phyloP scores from a whole-genome alignment of 2,888 invertebrate genomes.

The Metacarcinus magister region DNA sequence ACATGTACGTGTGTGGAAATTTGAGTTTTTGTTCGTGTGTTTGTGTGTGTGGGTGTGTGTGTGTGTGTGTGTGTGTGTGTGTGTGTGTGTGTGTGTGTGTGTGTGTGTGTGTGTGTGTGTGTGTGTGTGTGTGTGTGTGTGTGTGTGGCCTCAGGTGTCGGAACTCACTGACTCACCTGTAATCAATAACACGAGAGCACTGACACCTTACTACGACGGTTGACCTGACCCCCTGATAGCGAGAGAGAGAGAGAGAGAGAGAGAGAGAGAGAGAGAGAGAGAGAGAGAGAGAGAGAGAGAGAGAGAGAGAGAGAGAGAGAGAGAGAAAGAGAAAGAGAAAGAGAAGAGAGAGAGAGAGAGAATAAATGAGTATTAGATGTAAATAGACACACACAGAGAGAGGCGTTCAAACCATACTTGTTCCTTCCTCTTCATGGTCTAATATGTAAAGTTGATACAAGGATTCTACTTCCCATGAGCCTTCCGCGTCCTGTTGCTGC shows the following conservation, averaged over 20 bases:
- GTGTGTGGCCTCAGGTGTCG: background rate
- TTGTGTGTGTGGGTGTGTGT: too few relatives aligned
- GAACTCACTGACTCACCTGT: background rate
- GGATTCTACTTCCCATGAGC: background rate
- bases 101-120: slow-evolving; percentile 22
- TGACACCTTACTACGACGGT: background rate
- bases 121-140: slow-evolving; percentile 49
- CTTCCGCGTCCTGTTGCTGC: background rate
- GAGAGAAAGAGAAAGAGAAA: background rate
- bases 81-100: background rate
- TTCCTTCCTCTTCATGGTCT: background rate
- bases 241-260: slow-evolving; percentile 32
- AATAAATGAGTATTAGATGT: background rate
- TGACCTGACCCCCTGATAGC: background rate
- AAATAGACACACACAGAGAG: background rate
- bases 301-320: background rate
- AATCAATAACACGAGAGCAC: background rate
- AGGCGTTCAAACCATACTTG: background rate
- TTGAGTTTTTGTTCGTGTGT: too few relatives aligned
- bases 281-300: background rate
- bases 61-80: too few relatives aligned
- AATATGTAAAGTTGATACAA: background rate
- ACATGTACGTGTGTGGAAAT: too few relatives aligned
- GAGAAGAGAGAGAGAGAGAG: background rate
- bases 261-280: slow-evolving; percentile 21